A percentile compares a stretch with the other conserved stretches of the same genome.
Evolutionary conservation across 2,888 invertebrate species (phyloP).

Genomic region (Tetheella fluctuosa): DNA sequence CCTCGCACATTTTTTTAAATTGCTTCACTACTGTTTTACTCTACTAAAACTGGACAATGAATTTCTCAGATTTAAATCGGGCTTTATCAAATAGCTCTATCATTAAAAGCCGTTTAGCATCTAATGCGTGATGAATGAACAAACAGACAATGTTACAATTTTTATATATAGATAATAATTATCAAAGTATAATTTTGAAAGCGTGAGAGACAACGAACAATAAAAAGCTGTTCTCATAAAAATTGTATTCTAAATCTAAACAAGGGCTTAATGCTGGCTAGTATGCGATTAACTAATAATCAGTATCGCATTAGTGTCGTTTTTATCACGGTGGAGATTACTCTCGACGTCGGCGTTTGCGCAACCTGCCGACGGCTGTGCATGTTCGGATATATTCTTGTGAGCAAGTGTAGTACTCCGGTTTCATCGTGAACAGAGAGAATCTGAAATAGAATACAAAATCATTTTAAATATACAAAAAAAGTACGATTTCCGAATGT

Average conservation of each 20-base stretch:
- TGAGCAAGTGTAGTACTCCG: too few relatives aligned
- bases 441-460: not conserved
- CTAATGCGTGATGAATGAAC: not conserved
- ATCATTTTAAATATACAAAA: too few relatives aligned
- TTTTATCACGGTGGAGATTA: slow-evolving; percentile 50
- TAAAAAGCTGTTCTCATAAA: slow-evolving; percentile 25
- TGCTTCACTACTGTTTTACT: too few relatives aligned
- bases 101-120: slow-evolving; percentile 5
- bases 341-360: slow-evolving; percentile 33
- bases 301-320: slow-evolving; percentile 56
- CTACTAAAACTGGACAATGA: not conserved
- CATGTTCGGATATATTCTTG: slow-evolving; percentile 23
- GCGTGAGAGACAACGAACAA: slow-evolving; percentile 15
- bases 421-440: too few relatives aligned
- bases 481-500: too few relatives aligned
- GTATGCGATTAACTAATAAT: slow-evolving; percentile 55
- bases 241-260: slow-evolving; percentile 30
- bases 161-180: not conserved
- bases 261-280: slow-evolving; percentile 38
- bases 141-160: slow-evolving; percentile 4
- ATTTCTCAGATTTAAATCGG: not conserved
- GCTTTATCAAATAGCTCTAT: not conserved
- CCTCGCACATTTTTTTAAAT: too few relatives aligned
- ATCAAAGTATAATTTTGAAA: slow-evolving; percentile 12
- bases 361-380: slow-evolving; percentile 33